Evolutionary conservation across 2,113 vertebrate species (phyloP), one percentile per base, ranked within the genome.

Genomic region (Percopsis transmontana): DNA sequence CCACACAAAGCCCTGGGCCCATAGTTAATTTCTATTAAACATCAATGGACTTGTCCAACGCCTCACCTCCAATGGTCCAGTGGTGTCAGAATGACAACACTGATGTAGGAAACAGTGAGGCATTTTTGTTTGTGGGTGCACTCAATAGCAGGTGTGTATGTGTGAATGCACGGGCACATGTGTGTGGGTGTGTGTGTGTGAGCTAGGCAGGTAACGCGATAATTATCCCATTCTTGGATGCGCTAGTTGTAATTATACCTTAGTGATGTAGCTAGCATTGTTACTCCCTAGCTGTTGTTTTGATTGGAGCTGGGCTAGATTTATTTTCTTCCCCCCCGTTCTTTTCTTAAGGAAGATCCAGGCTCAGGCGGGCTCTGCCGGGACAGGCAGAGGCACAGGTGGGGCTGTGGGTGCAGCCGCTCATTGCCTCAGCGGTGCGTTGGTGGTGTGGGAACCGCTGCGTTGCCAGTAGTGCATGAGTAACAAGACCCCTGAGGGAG

Each of bases 391-490:
- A 82, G 72, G 58, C 75, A 85, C 90, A 92, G 91, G 91, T 91
- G 91, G 79, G 79, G 87, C 84, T 62, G 80, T 79, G 84, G 87
- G 86, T 80, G 87, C 77, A 87, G 89, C 86, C 81, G 88, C 70
- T 73, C 83, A 33, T 91, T 87, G 87, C 88, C 89, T 90, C 80
- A 70, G 69, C 62, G 78, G 75, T 33, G 1, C n/a, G n/a, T 4
- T 33, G 72, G 62, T 88, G 90, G 89, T 91, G 92, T 93, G 92
- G 92, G 92, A 93, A 93, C 89, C 79, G 33, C 68, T 70, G 75
- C 19, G 61, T 68, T 58, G 54, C 65, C 80, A 91, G 70, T 88
- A 89, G 88, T 88, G 85, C 91, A 91, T 88, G 90, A 91, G 91
- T 89, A 91, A 91, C 85, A 86, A 84, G 84, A 78, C 85, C 87